A percentile compares a stretch with the other conserved stretches of the same genome.
phyloP scores from a whole-genome alignment of 1,140 invertebrate genomes.

The Lineus longissimus region DNA sequence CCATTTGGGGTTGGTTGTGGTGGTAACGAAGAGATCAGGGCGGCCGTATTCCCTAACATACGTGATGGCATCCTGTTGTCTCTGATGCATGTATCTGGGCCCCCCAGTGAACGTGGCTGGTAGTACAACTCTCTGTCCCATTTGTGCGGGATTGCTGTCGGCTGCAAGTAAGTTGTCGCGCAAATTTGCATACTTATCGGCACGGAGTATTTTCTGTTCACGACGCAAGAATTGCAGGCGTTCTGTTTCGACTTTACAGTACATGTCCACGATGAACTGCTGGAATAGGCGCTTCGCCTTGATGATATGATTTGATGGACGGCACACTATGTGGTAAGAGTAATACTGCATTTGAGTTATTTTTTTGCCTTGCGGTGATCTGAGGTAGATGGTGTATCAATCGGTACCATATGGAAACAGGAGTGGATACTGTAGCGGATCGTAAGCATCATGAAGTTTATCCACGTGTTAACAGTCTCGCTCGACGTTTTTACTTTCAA shows the following conservation, averaged over 20 bases:
- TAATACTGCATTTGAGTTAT: conserved; percentile 14
- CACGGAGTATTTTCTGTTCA: conserved; percentile 29
- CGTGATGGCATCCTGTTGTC: conserved; percentile 55
- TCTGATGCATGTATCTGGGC: conserved; percentile 53
- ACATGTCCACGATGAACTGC: conserved; percentile 53
- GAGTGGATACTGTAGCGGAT: background rate
- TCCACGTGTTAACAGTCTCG: no score
- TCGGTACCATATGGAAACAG: background rate
- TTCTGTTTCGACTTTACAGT: conserved; percentile 44
- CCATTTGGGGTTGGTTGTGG: conserved; percentile 59
- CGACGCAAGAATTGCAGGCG: conserved; percentile 32
- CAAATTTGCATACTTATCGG: conserved; percentile 28
- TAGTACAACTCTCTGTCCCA: conserved; percentile 49
- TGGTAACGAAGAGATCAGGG: conserved; percentile 55
- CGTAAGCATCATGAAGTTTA: background rate
- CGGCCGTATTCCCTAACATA: conserved; percentile 55
- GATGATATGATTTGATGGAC: conserved; percentile 32
- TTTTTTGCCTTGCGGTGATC: conserved; percentile 2
- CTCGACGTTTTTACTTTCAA: no score
- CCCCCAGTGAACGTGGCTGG: conserved; percentile 49
- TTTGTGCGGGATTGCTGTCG: conserved; percentile 8
- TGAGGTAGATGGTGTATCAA: background rate
- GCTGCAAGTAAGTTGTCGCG: conserved; percentile 20
- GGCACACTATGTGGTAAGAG: conserved; percentile 16
- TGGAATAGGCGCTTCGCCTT: conserved; percentile 45